Evolutionary conservation across 2,797 vertebrate genomes (phyloP), one percentile per base, ranked within the genome.

Genomic region (Esox lucius): DNA sequence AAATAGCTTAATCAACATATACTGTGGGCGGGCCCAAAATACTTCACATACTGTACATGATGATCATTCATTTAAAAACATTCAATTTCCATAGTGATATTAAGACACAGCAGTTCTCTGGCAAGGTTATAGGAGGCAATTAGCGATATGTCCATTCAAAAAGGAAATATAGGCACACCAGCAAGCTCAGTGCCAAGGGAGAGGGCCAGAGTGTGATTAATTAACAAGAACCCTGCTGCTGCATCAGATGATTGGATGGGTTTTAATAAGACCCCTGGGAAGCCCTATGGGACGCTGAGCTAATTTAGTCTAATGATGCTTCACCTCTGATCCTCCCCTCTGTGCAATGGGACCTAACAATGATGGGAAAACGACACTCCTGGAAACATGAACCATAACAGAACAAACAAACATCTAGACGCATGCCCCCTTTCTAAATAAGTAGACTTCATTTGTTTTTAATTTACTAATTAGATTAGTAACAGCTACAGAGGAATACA

Each of bases 121-220:
- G 13, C 4, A 31, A 70, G 48, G 69, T 70, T 49, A 56, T 53
- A 48, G 49, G 26, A 49, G 46, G 16, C 24, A 70, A 33, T 70
- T 3, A 70, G 39, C 17, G 24, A 2, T 19, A 12, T 39, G 35
- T 11, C 22, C 35, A 26, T 1, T 77, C 76, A 78, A 65, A 78
- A 78, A 74, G 84, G 77, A 22, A 17, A 75, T 75, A 77, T 12
- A 72, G 59, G 46, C 72, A 82, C 85, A 66, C 71, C 39, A 70
- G 77, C 81, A 84, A 87, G 85, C 84, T 89, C 87, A 88, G 67
- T 51, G 75, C 64, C 85, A 78, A 78, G 80, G 84, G 82, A 89
- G 74, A 78, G 22, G 9, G 77, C 68, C 66, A 70, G 83, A 75
- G 46, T 77, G 79, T 86, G 79, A 83, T 73, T 87, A 77, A 84